Percentiles rank a stretch among this genome's conserved stretches.
phyloP scores from a whole-genome alignment of 2,888 invertebrate genomes.

The Rhaphigaster nebulosa region DNA sequence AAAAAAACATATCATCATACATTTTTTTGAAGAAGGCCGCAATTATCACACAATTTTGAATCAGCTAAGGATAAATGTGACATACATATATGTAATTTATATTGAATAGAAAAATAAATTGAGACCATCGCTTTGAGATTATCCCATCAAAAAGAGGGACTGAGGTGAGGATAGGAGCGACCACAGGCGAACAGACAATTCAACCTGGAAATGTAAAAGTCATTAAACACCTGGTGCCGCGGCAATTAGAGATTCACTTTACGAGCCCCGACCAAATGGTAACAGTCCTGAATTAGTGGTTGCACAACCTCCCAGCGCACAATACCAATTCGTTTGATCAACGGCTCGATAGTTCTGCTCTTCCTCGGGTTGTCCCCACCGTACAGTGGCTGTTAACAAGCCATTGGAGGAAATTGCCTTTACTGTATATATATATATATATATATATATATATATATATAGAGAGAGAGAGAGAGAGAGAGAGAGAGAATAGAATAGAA shows the following conservation, averaged over 20 bases:
- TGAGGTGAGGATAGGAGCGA: background rate
- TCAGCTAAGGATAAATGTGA: no score
- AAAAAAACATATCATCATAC: no score
- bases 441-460: background rate
- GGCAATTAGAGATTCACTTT: conserved; percentile 24
- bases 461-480: no score
- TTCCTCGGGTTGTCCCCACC: background rate
- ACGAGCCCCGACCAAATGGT: background rate
- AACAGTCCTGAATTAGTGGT: conserved; percentile 4
- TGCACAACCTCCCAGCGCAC: background rate
- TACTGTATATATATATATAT: background rate
- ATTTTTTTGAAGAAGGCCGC: no score
- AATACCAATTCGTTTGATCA: background rate
- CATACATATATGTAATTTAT: no score
- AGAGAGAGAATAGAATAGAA: no score
- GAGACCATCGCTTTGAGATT: background rate
- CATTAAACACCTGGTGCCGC: conserved; percentile 29
- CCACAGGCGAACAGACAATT: background rate
- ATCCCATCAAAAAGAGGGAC: background rate
- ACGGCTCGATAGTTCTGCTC: background rate
- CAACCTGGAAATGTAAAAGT: conserved; percentile 13
- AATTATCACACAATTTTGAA: no score
- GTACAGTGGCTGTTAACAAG: background rate
- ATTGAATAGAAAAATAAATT: no score
- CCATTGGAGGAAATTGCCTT: background rate